Conservation (phyloP, 2,113 vertebrate genomes). For the Pelmatolapia mariae region DNA sequence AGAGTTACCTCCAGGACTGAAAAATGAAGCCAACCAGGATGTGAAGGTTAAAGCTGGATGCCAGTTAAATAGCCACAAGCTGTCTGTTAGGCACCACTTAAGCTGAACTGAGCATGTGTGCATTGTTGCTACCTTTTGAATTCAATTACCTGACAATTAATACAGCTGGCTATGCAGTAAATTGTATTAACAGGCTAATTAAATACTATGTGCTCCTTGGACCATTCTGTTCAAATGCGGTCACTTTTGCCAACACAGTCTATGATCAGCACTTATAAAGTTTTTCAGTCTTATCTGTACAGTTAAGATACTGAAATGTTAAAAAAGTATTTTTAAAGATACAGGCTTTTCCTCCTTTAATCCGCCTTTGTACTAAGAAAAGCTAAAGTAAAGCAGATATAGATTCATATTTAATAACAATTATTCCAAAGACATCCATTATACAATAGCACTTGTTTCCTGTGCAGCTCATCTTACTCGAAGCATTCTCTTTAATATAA, state of each 20-base stretch:
- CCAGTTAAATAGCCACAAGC: not conserved
- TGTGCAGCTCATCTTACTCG: not conserved
- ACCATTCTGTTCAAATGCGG: not conserved
- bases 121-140: not conserved
- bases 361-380: not conserved
- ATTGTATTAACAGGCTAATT: not conserved
- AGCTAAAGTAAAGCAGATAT: not conserved
- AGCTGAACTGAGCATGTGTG: not conserved
- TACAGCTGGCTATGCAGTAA: rapidly evolving
- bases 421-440: not conserved
- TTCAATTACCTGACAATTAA: not conserved
- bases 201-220: not conserved
- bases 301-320: not conserved
- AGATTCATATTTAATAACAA: not conserved
- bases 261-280: not conserved
- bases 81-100: not conserved
- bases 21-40: not conserved
- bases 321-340: not conserved
- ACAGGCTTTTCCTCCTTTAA: not conserved
- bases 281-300: not conserved
- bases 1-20: not conserved
- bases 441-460: not conserved
- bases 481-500: not conserved
- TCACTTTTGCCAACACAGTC: not conserved
- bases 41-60: not conserved